Percentiles rank a stretch among this genome's conserved stretches.
phyloP scores from a whole-genome alignment of 92 coral and sea anemone genomes.

The Phenganax subtilis region DNA sequence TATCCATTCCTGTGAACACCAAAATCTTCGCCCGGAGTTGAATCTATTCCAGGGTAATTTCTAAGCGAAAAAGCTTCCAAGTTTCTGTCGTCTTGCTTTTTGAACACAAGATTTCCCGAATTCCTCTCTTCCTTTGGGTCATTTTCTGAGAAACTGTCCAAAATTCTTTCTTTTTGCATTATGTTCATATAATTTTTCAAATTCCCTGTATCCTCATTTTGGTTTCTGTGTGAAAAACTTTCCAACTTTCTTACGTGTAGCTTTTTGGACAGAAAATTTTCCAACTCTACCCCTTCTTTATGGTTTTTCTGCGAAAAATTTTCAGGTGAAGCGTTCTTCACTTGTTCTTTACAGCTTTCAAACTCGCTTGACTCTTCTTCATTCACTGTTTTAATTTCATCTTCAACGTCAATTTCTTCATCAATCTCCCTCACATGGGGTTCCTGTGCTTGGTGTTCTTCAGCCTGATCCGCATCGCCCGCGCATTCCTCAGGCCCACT shows the following conservation, averaged over 20 bases:
- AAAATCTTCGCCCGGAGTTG: background rate
- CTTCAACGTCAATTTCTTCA: background rate
- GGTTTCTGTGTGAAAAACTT: background rate
- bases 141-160: background rate
- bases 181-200: too few species aligned
- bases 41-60: background rate
- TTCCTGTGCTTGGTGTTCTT: background rate
- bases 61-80: too few species aligned
- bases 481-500: slow-evolving; percentile 28
- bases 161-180: background rate
- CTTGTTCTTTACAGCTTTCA: background rate
- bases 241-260: background rate
- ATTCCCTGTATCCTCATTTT: too few species aligned
- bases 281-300: too few species aligned
- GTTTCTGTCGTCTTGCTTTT: background rate
- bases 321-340: background rate
- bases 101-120: background rate
- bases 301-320: too few species aligned
- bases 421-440: slow-evolving; percentile 5
- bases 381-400: background rate
- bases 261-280: background rate
- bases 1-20: background rate
- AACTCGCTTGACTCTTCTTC: background rate
- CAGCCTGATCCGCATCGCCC: slow-evolving; percentile 3
- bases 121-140: background rate